phyloP scores from a whole-genome alignment of 2,888 invertebrate genomes.

The Erynnis tages region DNA sequence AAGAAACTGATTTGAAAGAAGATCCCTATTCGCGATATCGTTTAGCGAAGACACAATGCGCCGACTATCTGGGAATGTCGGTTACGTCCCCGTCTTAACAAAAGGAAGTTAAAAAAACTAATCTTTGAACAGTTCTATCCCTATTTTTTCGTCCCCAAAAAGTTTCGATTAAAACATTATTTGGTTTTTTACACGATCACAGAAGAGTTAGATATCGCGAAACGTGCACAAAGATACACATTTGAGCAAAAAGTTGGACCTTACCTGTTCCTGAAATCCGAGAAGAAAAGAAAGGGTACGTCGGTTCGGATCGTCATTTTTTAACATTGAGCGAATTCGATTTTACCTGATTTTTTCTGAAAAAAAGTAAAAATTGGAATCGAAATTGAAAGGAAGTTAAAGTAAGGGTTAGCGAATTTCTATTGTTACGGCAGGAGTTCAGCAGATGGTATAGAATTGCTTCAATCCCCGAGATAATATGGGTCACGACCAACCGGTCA shows the following conservation, averaged over 20 bases:
- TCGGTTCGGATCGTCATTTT: constrained; percentile 63
- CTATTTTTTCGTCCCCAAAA: constrained; percentile 66
- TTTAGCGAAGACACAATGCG: constrained; percentile 69
- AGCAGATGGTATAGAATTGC: constrained; percentile 64
- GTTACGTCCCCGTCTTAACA: constrained; percentile 67
- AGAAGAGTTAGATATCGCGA: constrained; percentile 75
- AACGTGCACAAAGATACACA: constrained; percentile 68
- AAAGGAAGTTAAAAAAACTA: constrained; percentile 73
- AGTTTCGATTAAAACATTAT: constrained; percentile 71
- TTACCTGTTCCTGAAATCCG: constrained; percentile 80
- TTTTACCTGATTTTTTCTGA: constrained; percentile 64
- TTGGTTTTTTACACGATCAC: constrained; percentile 60
- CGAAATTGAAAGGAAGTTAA: constrained; percentile 69
- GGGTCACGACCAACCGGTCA: constrained; percentile 53
- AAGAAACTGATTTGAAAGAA: constrained; percentile 59
- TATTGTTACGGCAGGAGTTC: constrained; percentile 47
- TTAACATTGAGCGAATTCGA: constrained; percentile 48
- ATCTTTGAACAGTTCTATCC: constrained; percentile 60
- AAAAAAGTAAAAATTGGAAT: constrained; percentile 61
- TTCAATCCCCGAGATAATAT: constrained; percentile 58
- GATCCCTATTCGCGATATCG: constrained; percentile 60
- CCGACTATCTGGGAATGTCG: constrained; percentile 77
- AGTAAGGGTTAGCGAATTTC: constrained; percentile 66
- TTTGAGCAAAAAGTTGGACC: constrained; percentile 64
- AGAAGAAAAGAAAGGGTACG: constrained; percentile 77